phyloP scores from a whole-genome alignment of 2,888 invertebrate genomes.

The Stegana nigrithorax region DNA sequence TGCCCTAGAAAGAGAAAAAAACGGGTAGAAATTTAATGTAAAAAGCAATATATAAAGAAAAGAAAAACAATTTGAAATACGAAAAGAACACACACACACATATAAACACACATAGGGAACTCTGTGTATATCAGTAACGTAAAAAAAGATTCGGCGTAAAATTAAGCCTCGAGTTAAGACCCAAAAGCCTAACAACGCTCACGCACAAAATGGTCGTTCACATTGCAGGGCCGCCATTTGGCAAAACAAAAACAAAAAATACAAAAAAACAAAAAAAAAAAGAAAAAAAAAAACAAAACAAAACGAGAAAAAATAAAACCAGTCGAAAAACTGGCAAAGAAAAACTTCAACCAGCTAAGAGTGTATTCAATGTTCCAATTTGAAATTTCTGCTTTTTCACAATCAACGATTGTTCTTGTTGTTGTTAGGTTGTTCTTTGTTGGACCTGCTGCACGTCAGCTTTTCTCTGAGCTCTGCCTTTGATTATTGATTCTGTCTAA shows the following conservation, averaged over 20 bases:
- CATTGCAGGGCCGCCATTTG: no score
- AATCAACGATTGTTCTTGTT: not conserved
- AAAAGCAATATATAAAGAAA: slow-evolving; percentile 17
- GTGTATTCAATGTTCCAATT: not conserved
- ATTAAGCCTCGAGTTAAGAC: slow-evolving; percentile 9
- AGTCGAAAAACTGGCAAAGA: no score
- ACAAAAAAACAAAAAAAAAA: no score
- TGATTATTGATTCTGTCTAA: slow-evolving; percentile 39
- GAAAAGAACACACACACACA: not conserved
- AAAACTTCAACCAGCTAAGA: no score
- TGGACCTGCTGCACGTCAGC: slow-evolving; percentile 20
- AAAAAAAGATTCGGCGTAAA: not conserved
- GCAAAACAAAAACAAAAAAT: no score
- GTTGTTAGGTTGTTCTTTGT: not conserved
- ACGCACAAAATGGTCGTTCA: not conserved
- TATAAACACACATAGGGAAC: not conserved
- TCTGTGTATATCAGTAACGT: not conserved
- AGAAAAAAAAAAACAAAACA: not conserved
- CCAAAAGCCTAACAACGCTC: slow-evolving; percentile 1
- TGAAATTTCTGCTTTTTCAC: not conserved
- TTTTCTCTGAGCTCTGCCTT: slow-evolving; percentile 19
- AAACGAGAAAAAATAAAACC: not conserved
- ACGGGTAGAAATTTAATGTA: slow-evolving; percentile 24
- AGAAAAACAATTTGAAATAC: slow-evolving; percentile 16
- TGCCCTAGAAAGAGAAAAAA: slow-evolving; percentile 60